Conservation (phyloP, 2,797 vertebrate species). For the Acrossocheilus wenchowensis region DNA sequence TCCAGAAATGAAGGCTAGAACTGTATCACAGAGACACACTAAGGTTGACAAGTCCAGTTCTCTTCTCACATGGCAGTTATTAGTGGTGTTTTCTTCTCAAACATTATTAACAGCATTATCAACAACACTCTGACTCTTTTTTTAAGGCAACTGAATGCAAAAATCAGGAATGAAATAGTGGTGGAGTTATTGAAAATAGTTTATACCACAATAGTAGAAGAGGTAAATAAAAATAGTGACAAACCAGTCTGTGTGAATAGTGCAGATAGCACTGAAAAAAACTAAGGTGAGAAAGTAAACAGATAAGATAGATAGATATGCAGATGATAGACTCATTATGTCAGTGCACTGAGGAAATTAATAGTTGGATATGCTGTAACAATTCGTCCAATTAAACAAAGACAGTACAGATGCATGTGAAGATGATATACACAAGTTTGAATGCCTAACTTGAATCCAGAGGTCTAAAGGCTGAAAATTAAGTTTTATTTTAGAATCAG, state of each 20-base stretch:
- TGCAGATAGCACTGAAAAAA: not conserved
- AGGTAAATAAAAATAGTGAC: not conserved
- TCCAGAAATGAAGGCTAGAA: constrained; percentile 3
- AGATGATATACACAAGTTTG: not conserved
- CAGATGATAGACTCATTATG: not conserved
- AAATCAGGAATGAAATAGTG: not conserved
- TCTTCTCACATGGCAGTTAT: not conserved
- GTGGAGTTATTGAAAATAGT: not conserved
- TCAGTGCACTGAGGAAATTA: not conserved
- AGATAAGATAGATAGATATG: not conserved
- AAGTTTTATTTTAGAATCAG: not conserved
- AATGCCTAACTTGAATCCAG: not conserved
- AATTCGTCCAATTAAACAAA: not conserved
- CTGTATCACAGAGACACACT: not conserved
- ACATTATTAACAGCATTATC: not conserved
- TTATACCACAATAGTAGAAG: not conserved
- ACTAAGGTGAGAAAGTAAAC: not conserved
- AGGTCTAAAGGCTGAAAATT: not conserved
- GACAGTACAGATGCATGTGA: not conserved
- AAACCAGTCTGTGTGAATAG: not conserved
- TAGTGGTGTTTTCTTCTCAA: not conserved
- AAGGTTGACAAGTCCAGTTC: not conserved
- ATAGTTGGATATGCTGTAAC: not conserved
- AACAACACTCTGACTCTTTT: not conserved
- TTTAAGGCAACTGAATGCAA: not conserved